Evolutionary conservation across 1,140 invertebrate species (phyloP).

Genomic region (Megalopta genalis): DNA sequence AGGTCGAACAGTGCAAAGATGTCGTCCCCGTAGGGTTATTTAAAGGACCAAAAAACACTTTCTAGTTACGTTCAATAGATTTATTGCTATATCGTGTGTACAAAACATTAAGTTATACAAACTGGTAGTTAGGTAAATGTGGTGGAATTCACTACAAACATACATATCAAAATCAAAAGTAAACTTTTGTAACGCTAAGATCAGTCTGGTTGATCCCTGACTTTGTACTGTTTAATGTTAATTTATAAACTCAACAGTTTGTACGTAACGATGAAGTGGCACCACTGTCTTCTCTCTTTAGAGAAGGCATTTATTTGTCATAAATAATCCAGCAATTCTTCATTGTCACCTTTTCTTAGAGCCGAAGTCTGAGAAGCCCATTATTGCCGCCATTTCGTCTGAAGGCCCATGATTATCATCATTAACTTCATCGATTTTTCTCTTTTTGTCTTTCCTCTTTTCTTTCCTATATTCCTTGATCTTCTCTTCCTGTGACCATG

Average conservation of each 20-base stretch:
- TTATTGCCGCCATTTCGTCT: conserved; percentile 95
- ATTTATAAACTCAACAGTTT: conserved; percentile 5
- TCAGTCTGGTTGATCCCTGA: conserved; percentile 42
- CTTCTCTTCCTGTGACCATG: conserved; percentile 88
- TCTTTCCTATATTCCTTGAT: conserved; percentile 95
- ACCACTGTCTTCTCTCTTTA: background rate
- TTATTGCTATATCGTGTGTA: no score
- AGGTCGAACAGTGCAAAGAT: no score
- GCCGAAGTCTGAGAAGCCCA: conserved; percentile 99
- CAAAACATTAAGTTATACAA: background rate
- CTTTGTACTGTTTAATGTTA: conserved; percentile 31
- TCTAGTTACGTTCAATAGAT: no score
- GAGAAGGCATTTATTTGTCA: background rate
- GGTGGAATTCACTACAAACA: background rate
- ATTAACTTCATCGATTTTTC: conserved; percentile 89
- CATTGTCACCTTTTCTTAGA: conserved; percentile 88
- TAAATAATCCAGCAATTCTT: background rate
- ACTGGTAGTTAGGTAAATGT: no score
- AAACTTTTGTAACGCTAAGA: conserved; percentile 17
- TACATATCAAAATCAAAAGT: conserved; percentile 28
- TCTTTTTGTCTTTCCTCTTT: conserved; percentile 93
- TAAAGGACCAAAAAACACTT: no score
- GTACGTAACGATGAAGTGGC: background rate
- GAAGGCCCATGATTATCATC: conserved; percentile 82
- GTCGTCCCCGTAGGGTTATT: no score